Evolutionary conservation across 2,113 vertebrate genomes (phyloP).

Genomic region (Ammodytes dubius): DNA sequence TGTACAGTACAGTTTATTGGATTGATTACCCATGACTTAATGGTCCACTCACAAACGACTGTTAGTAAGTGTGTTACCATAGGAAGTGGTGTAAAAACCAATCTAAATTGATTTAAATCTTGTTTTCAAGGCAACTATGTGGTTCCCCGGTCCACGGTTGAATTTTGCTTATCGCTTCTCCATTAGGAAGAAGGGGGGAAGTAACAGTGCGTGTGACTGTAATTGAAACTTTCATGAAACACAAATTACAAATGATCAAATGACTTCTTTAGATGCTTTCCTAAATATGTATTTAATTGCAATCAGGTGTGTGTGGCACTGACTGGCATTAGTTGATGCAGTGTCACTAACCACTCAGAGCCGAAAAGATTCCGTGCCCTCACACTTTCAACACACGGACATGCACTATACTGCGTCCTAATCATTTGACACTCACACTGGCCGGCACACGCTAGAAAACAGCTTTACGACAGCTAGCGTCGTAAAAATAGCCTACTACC

Average conservation of each 20-base stretch:
- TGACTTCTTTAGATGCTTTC: conserved; percentile 9
- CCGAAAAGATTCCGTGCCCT: too few relatives aligned
- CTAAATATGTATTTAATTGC: neutral
- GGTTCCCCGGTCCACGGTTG: neutral
- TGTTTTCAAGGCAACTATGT: neutral
- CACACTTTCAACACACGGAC: too few relatives aligned
- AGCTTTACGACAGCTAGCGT: too few relatives aligned
- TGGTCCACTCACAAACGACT: neutral
- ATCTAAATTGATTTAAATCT: neutral
- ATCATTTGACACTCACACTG: too few relatives aligned
- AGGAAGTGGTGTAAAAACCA: neutral
- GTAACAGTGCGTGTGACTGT: conserved; percentile 5
- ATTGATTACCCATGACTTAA: conserved; percentile 25
- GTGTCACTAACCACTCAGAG: too few relatives aligned
- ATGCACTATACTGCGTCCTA: too few relatives aligned
- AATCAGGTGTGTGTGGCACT: too few relatives aligned
- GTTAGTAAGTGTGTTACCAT: neutral
- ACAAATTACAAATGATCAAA: conserved; percentile 28
- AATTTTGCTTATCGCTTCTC: neutral
- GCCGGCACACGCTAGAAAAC: too few relatives aligned
- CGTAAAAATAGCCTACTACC: too few relatives aligned
- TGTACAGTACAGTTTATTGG: conserved; percentile 7
- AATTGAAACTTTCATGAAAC: conserved; percentile 13
- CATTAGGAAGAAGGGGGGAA: neutral
- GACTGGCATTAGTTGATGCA: too few relatives aligned